Percentiles rank a stretch among this genome's conserved stretches.
Evolutionary conservation across 1,140 invertebrate species (phyloP).

Genomic region (Diabrotica undecimpunctata): DNA sequence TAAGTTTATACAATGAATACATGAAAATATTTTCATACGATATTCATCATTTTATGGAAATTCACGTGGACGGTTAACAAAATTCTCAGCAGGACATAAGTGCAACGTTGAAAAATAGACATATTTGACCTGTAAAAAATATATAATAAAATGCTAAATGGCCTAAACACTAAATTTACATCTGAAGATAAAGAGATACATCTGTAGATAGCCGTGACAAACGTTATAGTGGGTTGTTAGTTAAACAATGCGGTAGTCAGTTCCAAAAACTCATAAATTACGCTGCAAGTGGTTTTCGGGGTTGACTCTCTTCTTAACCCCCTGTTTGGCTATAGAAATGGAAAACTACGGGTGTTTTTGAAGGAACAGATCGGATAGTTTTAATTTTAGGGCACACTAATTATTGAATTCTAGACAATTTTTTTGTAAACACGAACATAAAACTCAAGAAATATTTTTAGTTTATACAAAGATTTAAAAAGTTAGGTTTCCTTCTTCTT

Average conservation of each 20-base stretch:
- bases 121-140: conserved; percentile 18
- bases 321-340: conserved; percentile 1
- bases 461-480: too few relatives aligned
- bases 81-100: conserved; percentile 6
- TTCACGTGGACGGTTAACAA: not conserved
- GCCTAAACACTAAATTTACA: conserved; percentile 44
- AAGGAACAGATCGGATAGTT: not conserved
- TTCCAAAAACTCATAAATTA: conserved; percentile 42
- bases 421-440: too few relatives aligned
- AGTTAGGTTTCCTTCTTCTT: too few relatives aligned
- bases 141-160: conserved; percentile 41
- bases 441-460: too few relatives aligned
- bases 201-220: conserved; percentile 44
- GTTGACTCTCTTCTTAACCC: conserved; percentile 10
- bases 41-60: conserved; percentile 3
- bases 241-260: conserved; percentile 46
- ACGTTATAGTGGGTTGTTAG: conserved; percentile 39
- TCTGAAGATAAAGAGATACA: conserved; percentile 44
- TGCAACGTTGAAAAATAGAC: conserved; percentile 14
- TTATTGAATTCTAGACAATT: too few relatives aligned
- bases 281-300: conserved; percentile 18
- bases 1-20: not conserved
- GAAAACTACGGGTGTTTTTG: not conserved
- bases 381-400: too few relatives aligned
- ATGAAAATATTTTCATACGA: not conserved